Evolutionary conservation across 2,888 invertebrate species (phyloP).

Genomic region (Sesia apiformis): DNA sequence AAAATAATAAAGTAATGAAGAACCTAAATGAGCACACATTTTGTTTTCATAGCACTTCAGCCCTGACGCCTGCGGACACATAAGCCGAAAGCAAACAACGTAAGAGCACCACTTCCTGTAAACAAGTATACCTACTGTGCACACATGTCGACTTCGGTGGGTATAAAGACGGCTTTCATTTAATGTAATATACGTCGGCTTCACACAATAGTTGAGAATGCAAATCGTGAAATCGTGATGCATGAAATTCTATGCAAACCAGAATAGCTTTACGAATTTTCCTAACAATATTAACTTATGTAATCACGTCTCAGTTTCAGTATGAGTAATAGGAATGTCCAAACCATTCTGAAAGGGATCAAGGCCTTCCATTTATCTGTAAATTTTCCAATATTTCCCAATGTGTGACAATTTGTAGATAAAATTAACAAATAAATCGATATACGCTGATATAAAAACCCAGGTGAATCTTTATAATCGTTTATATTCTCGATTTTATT

Average conservation of each 20-base stretch:
- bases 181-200: neutral
- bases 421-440: neutral
- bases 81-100: conserved; percentile 10
- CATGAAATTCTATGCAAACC: neutral
- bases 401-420: neutral
- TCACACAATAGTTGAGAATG: conserved; percentile 4
- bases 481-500: too few species aligned
- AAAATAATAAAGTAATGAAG: neutral
- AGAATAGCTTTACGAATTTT: too few species aligned
- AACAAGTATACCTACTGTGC: conserved; percentile 7
- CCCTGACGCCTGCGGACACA: conserved; percentile 7
- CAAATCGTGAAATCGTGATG: conserved; percentile 2
- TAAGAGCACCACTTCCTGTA: conserved; percentile 10
- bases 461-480: neutral
- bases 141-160: conserved; percentile 1
- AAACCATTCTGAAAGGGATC: neutral
- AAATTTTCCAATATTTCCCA: neutral
- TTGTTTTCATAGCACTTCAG: conserved; percentile 3
- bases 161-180: neutral
- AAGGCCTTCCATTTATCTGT: neutral
- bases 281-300: too few species aligned
- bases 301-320: too few species aligned
- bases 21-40: conserved; percentile 1
- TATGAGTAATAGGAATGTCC: neutral
- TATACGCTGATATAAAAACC: neutral